Base-by-base conservation (phyloP, 2,888 invertebrate genomes). In the Drosophila acutilabella region DNA sequence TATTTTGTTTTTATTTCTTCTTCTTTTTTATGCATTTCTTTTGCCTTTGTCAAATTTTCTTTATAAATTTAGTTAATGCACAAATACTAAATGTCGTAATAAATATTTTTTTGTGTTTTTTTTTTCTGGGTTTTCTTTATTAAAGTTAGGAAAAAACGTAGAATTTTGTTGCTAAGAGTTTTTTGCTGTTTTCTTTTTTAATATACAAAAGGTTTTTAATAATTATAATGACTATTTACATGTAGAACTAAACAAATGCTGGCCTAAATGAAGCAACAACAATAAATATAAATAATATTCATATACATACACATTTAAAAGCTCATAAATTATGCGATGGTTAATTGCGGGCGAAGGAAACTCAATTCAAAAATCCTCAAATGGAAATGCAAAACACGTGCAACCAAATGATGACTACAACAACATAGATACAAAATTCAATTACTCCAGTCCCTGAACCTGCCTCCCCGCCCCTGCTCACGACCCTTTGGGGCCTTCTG, bases 151-250 rank as follows among this genome's bases (percentile, higher is more conserved):
- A 62, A 62, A 59, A 74, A 77, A 75, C 78, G 58, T 45, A 65
- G 51, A 61, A 78, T 75, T 67, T 65, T 61, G 50, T 62, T 53
- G 48, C 53, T 48, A 54, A 58, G 23, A 30, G 26, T 51, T 8
- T 30, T 30, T 30, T 47, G 13, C 40, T 50, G 14, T 38, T 59
- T 48, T 38, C n/a, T 18, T 57, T 40, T 45, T 6, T 54, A 36
- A 47, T 66, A 54, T 53, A 54, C 70, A 60, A 23, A 53, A 47
- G n/a, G 38, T 41, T 33, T 38, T 71, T 72, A 88, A 76, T 78
- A 88, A 85, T 77, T 88, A 88, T 78, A 81, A 67, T 85, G 88
- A 83, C 88, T 83, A 83, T 83, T 83, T 85, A 88, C 86, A 85
- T 54, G 51, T 54, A 16, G 2, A 18, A 30, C 5, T 2, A 8